Evolutionary conservation across 2,113 vertebrate species (phyloP), one percentile per base, ranked within the genome.

Genomic region (Helogale parvula): DNA sequence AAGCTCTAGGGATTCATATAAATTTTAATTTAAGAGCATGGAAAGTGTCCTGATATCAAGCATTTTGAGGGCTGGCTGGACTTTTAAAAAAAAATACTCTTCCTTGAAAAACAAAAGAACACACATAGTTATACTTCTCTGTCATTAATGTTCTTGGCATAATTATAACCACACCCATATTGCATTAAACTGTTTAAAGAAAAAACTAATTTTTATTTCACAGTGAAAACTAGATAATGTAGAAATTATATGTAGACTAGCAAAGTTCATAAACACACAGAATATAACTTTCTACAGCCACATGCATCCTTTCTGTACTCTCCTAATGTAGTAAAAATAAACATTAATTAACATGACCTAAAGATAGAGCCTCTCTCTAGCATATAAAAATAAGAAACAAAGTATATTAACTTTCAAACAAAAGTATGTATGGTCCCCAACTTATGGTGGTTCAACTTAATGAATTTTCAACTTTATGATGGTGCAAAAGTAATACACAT

Each of bases 361-460:
- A 90, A 90, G 11, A 72, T 66, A 91, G 5, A 86, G 23, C 35
- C 35, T 66, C 12, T 83, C 60, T 38, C 4, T 57, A 79, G 23
- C 33, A 60, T 95, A 87, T 87, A 41, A 93, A 95, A 69, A 69
- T 88, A 88, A 92, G 45, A 94, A 91, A 19, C 47, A 94, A 83
- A 85, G 31, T 57, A 71, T 31, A 80, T 79, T 79, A 79, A 57
- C 57, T 90, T 57, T 77, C 66, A 77, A 92, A n/a, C 19, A 92
- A 63, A 74, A 92, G 41, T 47, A 47, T 76, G 74, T 14, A 76
- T 76, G 25, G 72, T 76, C 27, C 74, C 27, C 41, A 76, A 76
- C 41, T 47, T 76, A 76, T 13, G 15, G 14, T 76, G 41, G 72
- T 45, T 45, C 72, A 2, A 47, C 72, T 16, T 76, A 76, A 76